Evolutionary conservation across 2,113 vertebrate species (phyloP).

Genomic region (Nothoprocta pentlandii): DNA sequence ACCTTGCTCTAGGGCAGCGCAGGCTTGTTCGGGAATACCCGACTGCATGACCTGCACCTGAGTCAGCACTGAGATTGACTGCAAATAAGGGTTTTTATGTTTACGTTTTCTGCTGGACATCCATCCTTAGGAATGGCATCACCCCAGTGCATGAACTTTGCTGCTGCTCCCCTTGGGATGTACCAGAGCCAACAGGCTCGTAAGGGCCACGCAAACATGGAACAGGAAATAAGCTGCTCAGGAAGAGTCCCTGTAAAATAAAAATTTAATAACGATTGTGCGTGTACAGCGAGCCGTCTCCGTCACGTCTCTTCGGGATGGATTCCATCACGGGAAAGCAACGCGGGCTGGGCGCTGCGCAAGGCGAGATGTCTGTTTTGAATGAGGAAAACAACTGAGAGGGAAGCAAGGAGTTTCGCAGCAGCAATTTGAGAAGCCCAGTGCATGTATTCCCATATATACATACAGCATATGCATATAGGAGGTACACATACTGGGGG

Average conservation of each 20-base stretch:
- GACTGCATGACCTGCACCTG: not conserved
- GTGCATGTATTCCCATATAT: not conserved
- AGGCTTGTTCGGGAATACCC: not conserved
- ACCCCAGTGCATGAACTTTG: not conserved
- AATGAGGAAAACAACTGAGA: not conserved
- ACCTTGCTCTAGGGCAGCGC: not conserved
- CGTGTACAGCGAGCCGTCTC: not conserved
- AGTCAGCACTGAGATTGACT: not conserved
- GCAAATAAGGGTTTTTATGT: too few relatives aligned
- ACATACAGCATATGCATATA: rapidly evolving
- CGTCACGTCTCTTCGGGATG: not conserved
- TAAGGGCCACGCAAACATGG: not conserved
- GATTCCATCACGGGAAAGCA: not conserved
- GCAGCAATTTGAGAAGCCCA: not conserved
- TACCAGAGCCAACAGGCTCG: not conserved
- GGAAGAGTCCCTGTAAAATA: not conserved
- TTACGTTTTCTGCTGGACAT: not conserved
- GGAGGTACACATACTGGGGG: too few relatives aligned
- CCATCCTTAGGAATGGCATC: not conserved
- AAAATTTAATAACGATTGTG: not conserved
- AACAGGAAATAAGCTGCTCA: not conserved
- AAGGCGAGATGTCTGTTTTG: not conserved
- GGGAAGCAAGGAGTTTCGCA: not conserved
- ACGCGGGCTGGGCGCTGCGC: not conserved
- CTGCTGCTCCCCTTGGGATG: not conserved